Conservation (phyloP, 2,797 vertebrate species). For the Eospalax fontanierii region DNA sequence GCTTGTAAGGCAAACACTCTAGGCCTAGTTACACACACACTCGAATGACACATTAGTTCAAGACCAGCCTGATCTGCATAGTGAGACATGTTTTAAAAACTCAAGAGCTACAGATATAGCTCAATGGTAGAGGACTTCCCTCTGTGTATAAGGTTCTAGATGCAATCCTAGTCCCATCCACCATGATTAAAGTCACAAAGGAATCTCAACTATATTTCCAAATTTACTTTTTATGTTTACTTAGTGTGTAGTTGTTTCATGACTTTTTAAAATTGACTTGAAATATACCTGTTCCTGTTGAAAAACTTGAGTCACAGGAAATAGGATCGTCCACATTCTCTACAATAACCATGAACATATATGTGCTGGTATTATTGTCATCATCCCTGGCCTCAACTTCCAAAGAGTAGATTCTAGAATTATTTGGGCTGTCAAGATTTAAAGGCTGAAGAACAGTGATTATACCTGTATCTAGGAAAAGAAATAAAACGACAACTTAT, state of each 20-base stretch:
- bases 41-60: neutral
- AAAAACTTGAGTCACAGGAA: slow-evolving; percentile 77
- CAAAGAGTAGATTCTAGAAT: slow-evolving; percentile 45
- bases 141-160: neutral
- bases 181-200: neutral
- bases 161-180: neutral
- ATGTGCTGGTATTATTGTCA: slow-evolving; percentile 56
- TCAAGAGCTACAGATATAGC: neutral
- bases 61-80: neutral
- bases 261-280: neutral
- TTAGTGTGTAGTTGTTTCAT: neutral
- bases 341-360: slow-evolving; percentile 62
- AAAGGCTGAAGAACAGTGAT: slow-evolving; percentile 75
- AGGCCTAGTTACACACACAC: neutral
- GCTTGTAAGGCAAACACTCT: too few relatives aligned
- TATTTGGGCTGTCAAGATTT: slow-evolving; percentile 65
- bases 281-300: slow-evolving; percentile 47
- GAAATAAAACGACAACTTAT: neutral
- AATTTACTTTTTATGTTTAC: neutral
- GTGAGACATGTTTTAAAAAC: neutral
- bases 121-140: neutral
- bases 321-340: slow-evolving; percentile 79
- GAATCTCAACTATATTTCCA: neutral
- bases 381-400: slow-evolving; percentile 61
- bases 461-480: slow-evolving; percentile 60